phyloP scores from a whole-genome alignment of 35 echinoderm and acorn worm genomes.

The Hemicentrotus pulcherrimus region DNA sequence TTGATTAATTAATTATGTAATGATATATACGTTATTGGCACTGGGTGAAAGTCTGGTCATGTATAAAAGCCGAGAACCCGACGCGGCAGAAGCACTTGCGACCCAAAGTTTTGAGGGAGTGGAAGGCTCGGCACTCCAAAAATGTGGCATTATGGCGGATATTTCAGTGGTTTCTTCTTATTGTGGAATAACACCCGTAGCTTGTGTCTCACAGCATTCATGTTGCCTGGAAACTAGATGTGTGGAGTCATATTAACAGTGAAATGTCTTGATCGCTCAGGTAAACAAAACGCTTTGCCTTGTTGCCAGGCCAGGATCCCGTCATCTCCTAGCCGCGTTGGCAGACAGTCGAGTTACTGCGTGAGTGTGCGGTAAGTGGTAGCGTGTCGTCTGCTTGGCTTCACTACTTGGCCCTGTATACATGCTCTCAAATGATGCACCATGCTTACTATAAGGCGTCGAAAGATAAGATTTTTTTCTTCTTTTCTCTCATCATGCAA shows the following conservation, averaged over 20 bases:
- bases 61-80: conserved; percentile 36
- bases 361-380: conserved; percentile 25
- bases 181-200: conserved; percentile 21
- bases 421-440: neutral
- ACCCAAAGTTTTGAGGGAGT: neutral
- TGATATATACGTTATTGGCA: neutral
- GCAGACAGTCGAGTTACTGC: neutral
- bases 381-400: conserved; percentile 16
- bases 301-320: conserved; percentile 3
- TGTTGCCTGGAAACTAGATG: conserved; percentile 51
- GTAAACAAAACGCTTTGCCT: conserved; percentile 46
- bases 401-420: neutral
- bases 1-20: conserved; percentile 50
- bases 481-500: neutral
- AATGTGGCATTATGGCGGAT: neutral
- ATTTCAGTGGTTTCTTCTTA: conserved; percentile 23
- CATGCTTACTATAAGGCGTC: neutral
- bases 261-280: conserved; percentile 48
- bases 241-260: conserved; percentile 53
- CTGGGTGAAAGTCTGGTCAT: neutral
- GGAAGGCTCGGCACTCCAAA: neutral
- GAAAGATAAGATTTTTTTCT: neutral
- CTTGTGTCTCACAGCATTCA: conserved; percentile 17
- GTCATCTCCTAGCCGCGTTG: conserved; percentile 10
- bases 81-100: neutral